Evolutionary conservation across 1,140 invertebrate species (phyloP), one percentile per base, ranked within the genome.

Genomic region (Eufriesea mexicana): DNA sequence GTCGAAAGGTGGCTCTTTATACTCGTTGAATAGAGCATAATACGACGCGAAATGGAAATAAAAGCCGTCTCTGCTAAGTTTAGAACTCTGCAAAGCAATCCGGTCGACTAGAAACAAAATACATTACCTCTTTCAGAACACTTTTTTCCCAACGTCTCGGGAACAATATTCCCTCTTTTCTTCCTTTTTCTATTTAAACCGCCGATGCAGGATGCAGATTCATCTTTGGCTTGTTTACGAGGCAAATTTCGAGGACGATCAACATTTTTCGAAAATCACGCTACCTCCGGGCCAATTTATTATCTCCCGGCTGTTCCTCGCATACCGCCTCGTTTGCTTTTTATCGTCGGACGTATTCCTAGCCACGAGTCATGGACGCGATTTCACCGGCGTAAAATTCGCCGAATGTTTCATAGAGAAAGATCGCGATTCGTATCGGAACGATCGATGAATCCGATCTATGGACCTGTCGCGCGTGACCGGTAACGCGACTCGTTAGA

Each of bases 41-140:
- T 20, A 47, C 18, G n/a, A 59, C 35, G 42, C 16, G 51, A 78
- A 68, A 68, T 67, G 49, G 23, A 25, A 42, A 77, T 66, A 55
- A 77, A 77, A 77, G 28, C 14, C 28, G 47, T 18, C 25, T 55
- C 18, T 54, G 10, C 57, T 79, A 79, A 79, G 55, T 73, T 73
- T 72, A 79, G 47, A 73, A 72, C 2, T n/a, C n/a, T n/a, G 45
- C 45, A 62, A 62, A 59, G 45, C 35, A 62, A 79, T 72, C 25
- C 45, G 20, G 10, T 2, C 28, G 67, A 59, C 55, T 25, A 51
- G 25, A 18, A 70, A 57, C 42, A 51, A 28, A 18, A 78, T 51
- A 18, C 23, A 62, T 79, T 72, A 62, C 42, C 28, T 73, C 66
- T 55, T 79, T 73, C 51, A 61, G 61, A 62, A 62, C 12, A 10